Evolutionary conservation across 1,140 invertebrate genomes (phyloP), one percentile per base, ranked within the genome.

Genomic region (Dendrolimus punctatus): DNA sequence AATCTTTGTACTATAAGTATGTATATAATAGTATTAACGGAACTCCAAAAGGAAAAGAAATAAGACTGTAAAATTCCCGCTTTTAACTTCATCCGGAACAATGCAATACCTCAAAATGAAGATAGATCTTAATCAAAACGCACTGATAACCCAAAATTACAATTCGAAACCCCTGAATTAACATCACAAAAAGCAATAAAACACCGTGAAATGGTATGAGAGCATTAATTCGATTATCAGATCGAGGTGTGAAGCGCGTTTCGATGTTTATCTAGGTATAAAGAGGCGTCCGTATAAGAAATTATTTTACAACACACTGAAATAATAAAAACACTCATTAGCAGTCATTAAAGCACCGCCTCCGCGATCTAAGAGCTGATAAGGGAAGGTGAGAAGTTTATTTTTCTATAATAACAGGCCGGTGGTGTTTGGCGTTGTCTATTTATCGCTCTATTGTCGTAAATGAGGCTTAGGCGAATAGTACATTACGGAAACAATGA

Each of bases 171-270:
- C 71, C 46, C 53, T 36, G 60, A 69, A 83, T 85, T 80, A 83
- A 69, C 68, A 68, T 57, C 70, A 82, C 76, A 82, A 76, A 83
- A 83, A 76, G 82, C 77, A 74, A 85, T 84, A 86, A 83, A 81
- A 64, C 73, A 73, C 75, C 78, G 76, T 84, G 78, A 84, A 86
- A 83, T 84, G 69, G 66, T 83, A 76, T 60, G 65, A 82, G 76
- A 85, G 83, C 66, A 80, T 85, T 85, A 84, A 86, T 86, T 80
- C 79, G 79, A 86, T 86, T 86, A 86, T 86, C 83, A 86, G 83
- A 86, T 86, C 43, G 77, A 84, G 78, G 83, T 84, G 83, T 68
- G 78, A 86, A 86, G 83, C 80, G 80, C 71, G 79, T 82, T 86
- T 80, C 65, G 83, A 86, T 86, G 83, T 84, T 86, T 86, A 86